Conservation (phyloP, 2,797 vertebrate genomes). For the Poecilia wingei region DNA sequence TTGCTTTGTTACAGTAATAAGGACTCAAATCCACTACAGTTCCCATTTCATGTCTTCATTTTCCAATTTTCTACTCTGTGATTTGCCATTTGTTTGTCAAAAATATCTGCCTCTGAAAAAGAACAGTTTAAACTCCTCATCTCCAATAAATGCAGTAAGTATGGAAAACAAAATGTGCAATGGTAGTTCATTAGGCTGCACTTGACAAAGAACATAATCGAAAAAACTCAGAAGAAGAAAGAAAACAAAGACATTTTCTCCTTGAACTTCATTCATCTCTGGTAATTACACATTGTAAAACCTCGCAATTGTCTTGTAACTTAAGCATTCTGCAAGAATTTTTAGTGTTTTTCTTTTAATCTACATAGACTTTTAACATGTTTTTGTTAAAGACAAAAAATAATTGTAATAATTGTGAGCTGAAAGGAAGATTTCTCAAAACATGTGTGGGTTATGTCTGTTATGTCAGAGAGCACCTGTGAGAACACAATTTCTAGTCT, state of each 20-base stretch:
- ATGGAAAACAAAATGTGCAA: neutral
- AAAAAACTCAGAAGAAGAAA: neutral
- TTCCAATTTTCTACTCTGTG: neutral
- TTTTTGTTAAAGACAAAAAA: neutral
- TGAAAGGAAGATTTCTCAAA: neutral
- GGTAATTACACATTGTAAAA: neutral
- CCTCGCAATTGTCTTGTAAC: neutral
- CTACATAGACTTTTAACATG: neutral
- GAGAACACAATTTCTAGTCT: neutral
- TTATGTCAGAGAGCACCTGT: neutral
- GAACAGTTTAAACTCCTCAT: neutral
- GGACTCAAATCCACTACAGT: neutral
- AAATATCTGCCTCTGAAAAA: neutral
- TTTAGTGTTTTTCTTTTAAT: neutral
- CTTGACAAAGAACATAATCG: neutral
- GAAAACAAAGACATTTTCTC: neutral
- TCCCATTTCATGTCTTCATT: neutral
- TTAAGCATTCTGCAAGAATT: neutral
- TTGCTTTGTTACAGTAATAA: neutral
- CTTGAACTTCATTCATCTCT: neutral
- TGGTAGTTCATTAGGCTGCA: neutral
- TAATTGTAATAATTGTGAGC: neutral
- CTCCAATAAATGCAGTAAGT: neutral
- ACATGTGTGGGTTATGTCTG: neutral
- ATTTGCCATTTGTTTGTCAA: neutral